phyloP scores from a whole-genome alignment of 2,888 invertebrate genomes.

The Thalpophila matura region DNA sequence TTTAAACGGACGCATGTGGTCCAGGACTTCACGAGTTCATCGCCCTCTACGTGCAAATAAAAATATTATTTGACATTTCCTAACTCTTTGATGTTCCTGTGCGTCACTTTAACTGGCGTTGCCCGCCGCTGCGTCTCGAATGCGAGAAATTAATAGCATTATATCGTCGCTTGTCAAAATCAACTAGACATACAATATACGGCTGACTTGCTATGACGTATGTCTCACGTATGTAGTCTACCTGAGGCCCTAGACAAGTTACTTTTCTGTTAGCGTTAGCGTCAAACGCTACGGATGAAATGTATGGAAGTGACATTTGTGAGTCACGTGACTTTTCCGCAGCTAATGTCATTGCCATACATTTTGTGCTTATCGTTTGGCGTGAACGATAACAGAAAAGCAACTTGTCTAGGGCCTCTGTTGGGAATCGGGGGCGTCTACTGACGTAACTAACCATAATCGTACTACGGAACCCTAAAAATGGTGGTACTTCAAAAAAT shows the following conservation, averaged over 20 bases:
- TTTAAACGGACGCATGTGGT: conserved; percentile 3
- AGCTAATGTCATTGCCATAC: too few relatives aligned
- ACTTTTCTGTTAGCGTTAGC: too few relatives aligned
- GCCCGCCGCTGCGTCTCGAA: conserved; percentile 51
- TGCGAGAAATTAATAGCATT: conserved; percentile 59
- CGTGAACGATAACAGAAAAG: too few relatives aligned
- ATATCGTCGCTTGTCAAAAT: conserved; percentile 66
- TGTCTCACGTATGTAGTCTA: conserved; percentile 29
- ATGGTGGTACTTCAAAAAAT: too few relatives aligned
- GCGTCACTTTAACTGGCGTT: conserved; percentile 61
- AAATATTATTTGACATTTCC: conserved; percentile 67
- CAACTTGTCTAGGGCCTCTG: conserved; percentile 28
- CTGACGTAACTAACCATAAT: conserved; percentile 34
- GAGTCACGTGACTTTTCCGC: too few relatives aligned
- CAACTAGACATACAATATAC: conserved; percentile 50
- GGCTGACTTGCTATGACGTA: conserved; percentile 33
- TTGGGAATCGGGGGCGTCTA: conserved; percentile 21
- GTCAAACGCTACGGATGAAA: too few relatives aligned
- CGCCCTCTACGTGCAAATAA: conserved; percentile 58
- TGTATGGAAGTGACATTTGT: too few relatives aligned
- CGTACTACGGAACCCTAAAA: too few relatives aligned
- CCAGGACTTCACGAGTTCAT: conserved; percentile 61
- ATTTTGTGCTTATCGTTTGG: too few relatives aligned
- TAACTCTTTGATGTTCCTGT: conserved; percentile 64
- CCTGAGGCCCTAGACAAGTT: too few relatives aligned